Evolutionary conservation across 1,140 invertebrate species (phyloP), one percentile per base, ranked within the genome.

Genomic region (Psix sp.): DNA sequence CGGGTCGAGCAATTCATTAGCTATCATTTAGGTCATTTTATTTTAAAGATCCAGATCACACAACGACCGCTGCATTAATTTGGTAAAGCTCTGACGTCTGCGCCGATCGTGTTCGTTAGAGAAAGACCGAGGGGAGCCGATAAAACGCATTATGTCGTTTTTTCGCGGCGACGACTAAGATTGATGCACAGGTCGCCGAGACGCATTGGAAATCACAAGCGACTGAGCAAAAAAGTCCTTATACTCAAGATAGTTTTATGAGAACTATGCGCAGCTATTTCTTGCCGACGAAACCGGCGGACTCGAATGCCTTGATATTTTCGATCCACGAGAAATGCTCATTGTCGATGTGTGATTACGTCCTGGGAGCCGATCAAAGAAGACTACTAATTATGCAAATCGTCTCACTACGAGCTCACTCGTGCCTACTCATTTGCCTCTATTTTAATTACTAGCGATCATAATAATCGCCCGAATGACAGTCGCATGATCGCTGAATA

Each of bases 71-170:
- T 46, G 71, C 68, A 77, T 74, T 74, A 77, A 77, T 75, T 74
- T 57, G 63, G 67, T 40, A 26, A 48, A 33, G n/a, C n/a, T n/a
- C 52, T 36, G 77, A 52, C 65, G 52, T 60, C 46, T 24, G 60
- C 57, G 63, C 16, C 43, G 68, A 70, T 68, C 45, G 40, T 45
- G 54, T 67, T 62, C 59, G 67, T 73, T 62, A 73, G 65, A 74
- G 71, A 59, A 48, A 49, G 72, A 33, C 66, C 49, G 40, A 49
- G 40, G 45, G 57, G 65, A 49, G 26, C 70, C 56, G 79, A 79
- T 80, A 78, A 78, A 80, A 77, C 74, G 77, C 57, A 80, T 78
- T 79, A 79, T 80, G 77, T 77, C 76, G 67, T 72, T 80, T 80
- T 81, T 79, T 77, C 62, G 24, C 24, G 26, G 43, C 48, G 40